These are phyloP conservation scores for Drosophila ananassae DNA, from an alignment of 1,140 invertebrate species.

Conservation along the genomic window DNA sequence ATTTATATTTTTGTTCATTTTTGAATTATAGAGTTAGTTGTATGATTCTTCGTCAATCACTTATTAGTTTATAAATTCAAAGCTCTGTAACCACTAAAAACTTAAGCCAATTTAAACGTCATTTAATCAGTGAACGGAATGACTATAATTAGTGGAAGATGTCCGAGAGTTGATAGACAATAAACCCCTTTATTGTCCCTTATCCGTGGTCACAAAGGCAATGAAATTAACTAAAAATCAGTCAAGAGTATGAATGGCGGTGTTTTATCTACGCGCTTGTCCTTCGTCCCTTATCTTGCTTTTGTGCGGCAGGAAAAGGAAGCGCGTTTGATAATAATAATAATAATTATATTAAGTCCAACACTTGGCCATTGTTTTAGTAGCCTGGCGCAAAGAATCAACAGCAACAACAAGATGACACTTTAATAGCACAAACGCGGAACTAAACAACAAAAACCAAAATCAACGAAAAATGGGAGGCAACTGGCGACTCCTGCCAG, in stretches of 20 bases:
- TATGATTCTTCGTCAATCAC: too few relatives aligned
- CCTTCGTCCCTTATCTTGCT: slow-evolving; percentile 53
- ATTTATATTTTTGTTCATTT: too few relatives aligned
- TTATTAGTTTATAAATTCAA: background rate
- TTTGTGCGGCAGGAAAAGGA: slow-evolving; percentile 68
- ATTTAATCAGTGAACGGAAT: background rate
- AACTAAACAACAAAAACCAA: slow-evolving; percentile 81
- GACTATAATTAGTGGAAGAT: slow-evolving; percentile 24
- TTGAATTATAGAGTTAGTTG: too few relatives aligned
- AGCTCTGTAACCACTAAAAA: background rate
- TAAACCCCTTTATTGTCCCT: slow-evolving; percentile 9
- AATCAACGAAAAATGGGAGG: slow-evolving; percentile 62
- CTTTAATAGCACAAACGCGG: slow-evolving; percentile 80
- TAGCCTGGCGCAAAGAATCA: slow-evolving; percentile 44
- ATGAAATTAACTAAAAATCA: slow-evolving; percentile 78
- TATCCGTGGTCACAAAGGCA: slow-evolving; percentile 21
- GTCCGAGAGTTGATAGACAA: slow-evolving; percentile 24
- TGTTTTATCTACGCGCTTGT: slow-evolving; percentile 68
- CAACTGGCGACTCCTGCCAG: slow-evolving; percentile 50
- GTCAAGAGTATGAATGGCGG: slow-evolving; percentile 73
- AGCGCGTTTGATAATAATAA: slow-evolving; percentile 65
- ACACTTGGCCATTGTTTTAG: slow-evolving; percentile 79
- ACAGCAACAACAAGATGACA: slow-evolving; percentile 65
- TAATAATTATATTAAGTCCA: slow-evolving; percentile 74
- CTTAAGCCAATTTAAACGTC: background rate